phyloP scores from a whole-genome alignment of 2,888 invertebrate genomes.

The Catocala sponsa region DNA sequence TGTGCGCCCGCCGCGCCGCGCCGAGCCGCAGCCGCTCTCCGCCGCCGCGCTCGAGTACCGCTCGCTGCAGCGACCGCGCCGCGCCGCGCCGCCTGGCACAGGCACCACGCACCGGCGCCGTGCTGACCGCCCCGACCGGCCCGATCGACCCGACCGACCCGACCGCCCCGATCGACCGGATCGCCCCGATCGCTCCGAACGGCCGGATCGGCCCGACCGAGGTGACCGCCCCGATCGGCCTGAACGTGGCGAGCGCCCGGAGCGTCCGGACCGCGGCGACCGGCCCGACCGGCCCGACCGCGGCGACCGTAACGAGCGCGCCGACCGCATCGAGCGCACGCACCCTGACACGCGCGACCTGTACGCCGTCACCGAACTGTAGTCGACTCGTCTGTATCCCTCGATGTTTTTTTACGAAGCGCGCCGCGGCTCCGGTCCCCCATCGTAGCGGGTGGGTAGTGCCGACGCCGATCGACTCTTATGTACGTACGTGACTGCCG shows the following conservation, averaged over 20 bases:
- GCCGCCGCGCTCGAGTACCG: conserved; percentile 88
- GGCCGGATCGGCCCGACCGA: conserved; percentile 74
- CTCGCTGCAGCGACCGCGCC: conserved; percentile 87
- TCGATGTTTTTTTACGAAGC: conserved; percentile 9
- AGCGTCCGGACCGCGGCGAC: conserved; percentile 25
- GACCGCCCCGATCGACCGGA: conserved; percentile 35
- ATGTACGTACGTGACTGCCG: conserved; percentile 6
- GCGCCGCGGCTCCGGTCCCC: neutral
- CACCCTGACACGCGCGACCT: conserved; percentile 85
- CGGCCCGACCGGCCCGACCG: conserved; percentile 29
- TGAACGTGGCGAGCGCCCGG: conserved; percentile 89
- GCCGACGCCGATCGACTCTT: conserved; percentile 1
- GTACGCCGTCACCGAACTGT: conserved; percentile 90
- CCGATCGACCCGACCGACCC: conserved; percentile 32
- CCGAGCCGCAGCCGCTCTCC: conserved; percentile 86
- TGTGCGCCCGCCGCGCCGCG: conserved; percentile 74
- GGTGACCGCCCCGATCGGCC: conserved; percentile 88
- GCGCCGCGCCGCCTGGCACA: conserved; percentile 61
- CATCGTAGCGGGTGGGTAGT: neutral
- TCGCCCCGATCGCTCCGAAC: conserved; percentile 52
- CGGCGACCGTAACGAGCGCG: conserved; percentile 48
- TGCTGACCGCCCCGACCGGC: conserved; percentile 91
- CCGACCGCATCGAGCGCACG: conserved; percentile 53
- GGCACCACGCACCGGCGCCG: conserved; percentile 79
- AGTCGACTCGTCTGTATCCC: conserved; percentile 27